Conservation (phyloP, 2,113 vertebrate genomes). For the Rhipidura dahli region DNA sequence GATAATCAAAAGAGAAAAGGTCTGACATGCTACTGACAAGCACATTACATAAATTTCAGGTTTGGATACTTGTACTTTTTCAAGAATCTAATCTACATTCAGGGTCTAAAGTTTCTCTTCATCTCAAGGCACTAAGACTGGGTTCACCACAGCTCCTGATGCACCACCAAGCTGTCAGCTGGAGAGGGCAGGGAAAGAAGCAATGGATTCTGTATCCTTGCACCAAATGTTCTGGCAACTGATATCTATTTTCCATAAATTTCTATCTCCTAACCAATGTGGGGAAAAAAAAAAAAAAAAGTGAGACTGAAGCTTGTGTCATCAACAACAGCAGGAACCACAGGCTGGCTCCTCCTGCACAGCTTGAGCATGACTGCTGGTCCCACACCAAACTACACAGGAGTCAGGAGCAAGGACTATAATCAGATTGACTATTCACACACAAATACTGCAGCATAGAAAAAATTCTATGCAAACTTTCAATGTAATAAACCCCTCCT, state of each 20-base stretch:
- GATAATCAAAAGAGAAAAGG: not conserved
- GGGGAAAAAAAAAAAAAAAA: not conserved
- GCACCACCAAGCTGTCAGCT: fast-evolving
- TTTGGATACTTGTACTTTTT: not conserved
- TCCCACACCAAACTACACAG: not conserved
- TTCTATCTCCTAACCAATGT: not conserved
- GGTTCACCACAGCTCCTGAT: not conserved
- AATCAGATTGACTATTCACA: not conserved
- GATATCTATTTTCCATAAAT: not conserved
- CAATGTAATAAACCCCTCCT: not conserved
- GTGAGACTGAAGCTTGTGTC: not conserved
- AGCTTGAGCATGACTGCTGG: not conserved
- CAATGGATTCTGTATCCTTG: not conserved
- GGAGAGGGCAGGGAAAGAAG: not conserved
- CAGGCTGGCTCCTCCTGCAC: not conserved
- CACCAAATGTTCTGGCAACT: not conserved
- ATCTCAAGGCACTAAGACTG: fast-evolving
- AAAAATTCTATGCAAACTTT: not conserved
- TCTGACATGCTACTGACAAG: not conserved
- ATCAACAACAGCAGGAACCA: not conserved
- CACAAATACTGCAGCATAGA: fast-evolving
- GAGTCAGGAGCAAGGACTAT: not conserved
- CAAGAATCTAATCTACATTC: not conserved
- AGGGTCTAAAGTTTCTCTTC: not conserved
- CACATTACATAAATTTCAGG: not conserved